phyloP scores from a whole-genome alignment of 2,888 invertebrate genomes.

The Apodemia duryi region DNA sequence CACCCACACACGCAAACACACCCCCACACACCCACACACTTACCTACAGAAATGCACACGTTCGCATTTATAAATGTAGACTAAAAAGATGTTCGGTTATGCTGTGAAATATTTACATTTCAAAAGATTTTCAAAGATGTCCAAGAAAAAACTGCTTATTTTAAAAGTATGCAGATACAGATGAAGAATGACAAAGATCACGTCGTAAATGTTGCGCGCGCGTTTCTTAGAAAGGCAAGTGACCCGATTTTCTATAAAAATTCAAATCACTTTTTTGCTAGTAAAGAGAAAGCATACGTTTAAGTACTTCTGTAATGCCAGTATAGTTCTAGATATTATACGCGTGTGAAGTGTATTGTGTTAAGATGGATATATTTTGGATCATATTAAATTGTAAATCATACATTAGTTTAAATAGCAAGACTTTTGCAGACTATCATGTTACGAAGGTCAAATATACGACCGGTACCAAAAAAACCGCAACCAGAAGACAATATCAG shows the following conservation, averaged over 20 bases:
- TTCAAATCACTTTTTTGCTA: conserved; percentile 73
- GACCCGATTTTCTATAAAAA: conserved; percentile 70
- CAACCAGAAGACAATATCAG: too few species aligned
- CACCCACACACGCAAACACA: too few species aligned
- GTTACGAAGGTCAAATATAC: too few species aligned
- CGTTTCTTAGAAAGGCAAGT: conserved; percentile 57
- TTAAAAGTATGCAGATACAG: conserved; percentile 17
- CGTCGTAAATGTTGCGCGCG: conserved; percentile 36
- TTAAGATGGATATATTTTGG: conserved; percentile 26
- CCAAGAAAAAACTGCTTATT: conserved; percentile 2
- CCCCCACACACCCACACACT: too few species aligned
- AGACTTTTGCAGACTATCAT: too few species aligned
- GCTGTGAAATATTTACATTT: background rate
- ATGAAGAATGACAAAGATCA: conserved; percentile 16
- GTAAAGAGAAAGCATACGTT: conserved; percentile 62
- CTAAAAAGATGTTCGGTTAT: too few species aligned
- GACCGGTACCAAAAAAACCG: too few species aligned
- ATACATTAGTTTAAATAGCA: too few species aligned
- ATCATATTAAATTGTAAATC: too few species aligned
- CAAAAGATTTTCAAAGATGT: background rate
- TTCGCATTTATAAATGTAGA: too few species aligned
- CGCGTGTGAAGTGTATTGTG: conserved; percentile 59
- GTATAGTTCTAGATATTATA: conserved; percentile 54
- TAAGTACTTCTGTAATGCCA: conserved; percentile 38
- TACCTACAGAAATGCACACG: too few species aligned